Conservation (phyloP, 2,888 invertebrate genomes). For the Erebia aethiops region DNA sequence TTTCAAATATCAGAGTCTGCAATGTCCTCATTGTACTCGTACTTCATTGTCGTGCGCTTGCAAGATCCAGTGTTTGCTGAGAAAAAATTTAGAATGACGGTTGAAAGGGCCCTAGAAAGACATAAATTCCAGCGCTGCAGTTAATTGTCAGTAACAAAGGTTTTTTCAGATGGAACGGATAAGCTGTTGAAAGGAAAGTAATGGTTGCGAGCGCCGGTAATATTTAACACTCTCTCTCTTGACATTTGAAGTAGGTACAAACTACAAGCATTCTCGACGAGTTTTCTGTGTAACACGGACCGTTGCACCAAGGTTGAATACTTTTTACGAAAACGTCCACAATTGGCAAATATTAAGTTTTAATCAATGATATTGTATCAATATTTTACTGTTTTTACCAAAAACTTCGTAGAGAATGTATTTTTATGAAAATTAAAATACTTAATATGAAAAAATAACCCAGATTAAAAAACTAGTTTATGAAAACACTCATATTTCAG, state of each 20-base stretch:
- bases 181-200: constrained; percentile 60
- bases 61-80: constrained; percentile 17
- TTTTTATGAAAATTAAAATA: no score
- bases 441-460: no score
- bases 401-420: not conserved
- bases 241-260: constrained; percentile 34
- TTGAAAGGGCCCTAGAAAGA: constrained; percentile 45
- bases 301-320: constrained; percentile 3
- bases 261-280: constrained; percentile 27
- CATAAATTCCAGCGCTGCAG: constrained; percentile 65
- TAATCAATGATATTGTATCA: no score
- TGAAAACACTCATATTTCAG: no score
- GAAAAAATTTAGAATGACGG: constrained; percentile 18
- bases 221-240: constrained; percentile 41
- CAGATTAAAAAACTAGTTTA: no score
- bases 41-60: constrained; percentile 3
- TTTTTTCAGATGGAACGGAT: constrained; percentile 54
- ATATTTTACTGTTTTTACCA: no score
- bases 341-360: not conserved
- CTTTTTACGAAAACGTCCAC: not conserved
- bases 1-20: constrained; percentile 4
- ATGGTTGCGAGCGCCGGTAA: constrained; percentile 50
- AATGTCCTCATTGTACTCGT: not conserved
- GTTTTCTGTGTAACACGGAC: constrained; percentile 20
- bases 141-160: constrained; percentile 71